phyloP scores from a whole-genome alignment of 2,797 vertebrate genomes.

The Pangasius krempfi region DNA sequence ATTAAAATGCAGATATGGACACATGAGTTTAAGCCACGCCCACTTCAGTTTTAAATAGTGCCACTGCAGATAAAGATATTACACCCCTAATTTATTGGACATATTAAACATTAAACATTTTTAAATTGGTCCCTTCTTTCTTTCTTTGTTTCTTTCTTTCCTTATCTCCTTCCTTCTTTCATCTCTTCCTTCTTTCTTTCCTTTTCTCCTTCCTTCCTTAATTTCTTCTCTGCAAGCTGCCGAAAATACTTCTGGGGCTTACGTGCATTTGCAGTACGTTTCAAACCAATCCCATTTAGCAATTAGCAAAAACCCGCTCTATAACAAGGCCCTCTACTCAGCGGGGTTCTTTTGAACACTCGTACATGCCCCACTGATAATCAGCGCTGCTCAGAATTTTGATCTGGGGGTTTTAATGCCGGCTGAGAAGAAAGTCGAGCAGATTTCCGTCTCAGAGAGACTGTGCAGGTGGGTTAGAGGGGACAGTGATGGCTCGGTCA shows the following conservation, averaged over 20 bases:
- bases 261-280: not conserved
- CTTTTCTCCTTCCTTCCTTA: not conserved
- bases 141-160: not conserved
- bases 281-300: not conserved
- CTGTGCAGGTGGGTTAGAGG: conserved; percentile 14
- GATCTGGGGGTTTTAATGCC: not conserved
- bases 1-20: not conserved
- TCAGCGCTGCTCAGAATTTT: not conserved
- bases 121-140: not conserved
- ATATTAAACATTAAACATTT: not conserved
- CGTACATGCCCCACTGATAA: not conserved
- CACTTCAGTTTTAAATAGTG: not conserved
- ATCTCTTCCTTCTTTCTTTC: not conserved
- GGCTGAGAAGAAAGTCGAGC: conserved; percentile 1
- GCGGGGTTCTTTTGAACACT: not conserved
- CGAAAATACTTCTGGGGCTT: no score
- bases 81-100: not conserved
- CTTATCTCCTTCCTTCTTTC: not conserved
- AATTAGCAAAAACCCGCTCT: not conserved
- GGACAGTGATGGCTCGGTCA: conserved; percentile 20
- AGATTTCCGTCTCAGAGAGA: conserved; percentile 8
- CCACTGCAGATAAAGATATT: not conserved
- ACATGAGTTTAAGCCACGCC: not conserved
- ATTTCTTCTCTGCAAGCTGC: not conserved
- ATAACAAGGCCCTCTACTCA: not conserved